Conservation (phyloP, 1,140 invertebrate species). For the Neotoxoptera formosana region DNA sequence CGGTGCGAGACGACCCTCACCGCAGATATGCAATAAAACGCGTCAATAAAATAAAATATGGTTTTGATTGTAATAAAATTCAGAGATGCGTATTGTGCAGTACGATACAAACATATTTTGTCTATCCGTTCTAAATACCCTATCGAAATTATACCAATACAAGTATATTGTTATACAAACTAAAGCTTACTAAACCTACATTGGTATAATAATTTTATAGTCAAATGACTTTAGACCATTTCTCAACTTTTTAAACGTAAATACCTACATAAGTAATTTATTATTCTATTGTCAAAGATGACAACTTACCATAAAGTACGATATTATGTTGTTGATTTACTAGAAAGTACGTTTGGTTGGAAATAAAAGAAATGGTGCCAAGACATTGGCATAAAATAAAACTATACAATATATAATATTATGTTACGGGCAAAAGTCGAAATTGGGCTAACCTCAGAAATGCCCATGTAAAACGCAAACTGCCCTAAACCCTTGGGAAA, state of each 20-base stretch:
- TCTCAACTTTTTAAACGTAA: no score
- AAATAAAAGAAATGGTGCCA: no score
- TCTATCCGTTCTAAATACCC: not conserved
- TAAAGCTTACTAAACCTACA: no score
- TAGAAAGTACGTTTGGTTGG: no score
- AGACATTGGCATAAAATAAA: not conserved
- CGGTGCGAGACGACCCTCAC: not conserved
- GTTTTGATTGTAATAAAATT: not conserved
- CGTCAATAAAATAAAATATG: conserved; percentile 2
- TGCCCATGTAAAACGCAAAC: no score
- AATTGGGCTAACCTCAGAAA: no score
- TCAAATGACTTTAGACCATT: not conserved
- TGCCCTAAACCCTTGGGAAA: no score
- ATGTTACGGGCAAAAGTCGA: no score
- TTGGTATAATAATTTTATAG: no score
- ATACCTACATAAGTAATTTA: not conserved
- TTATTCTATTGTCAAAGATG: not conserved
- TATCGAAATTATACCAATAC: not conserved
- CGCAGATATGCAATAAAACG: not conserved
- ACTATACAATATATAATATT: no score
- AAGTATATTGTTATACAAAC: not conserved
- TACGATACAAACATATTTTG: not conserved
- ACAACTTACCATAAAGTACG: no score
- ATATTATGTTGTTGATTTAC: no score
- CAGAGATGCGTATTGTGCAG: not conserved